A percentile compares a stretch with the other conserved stretches of the same genome.
These are phyloP conservation scores for Ricordea florida DNA, from an alignment of 92 coral and sea anemone genomes.

Conservation along the genomic window DNA sequence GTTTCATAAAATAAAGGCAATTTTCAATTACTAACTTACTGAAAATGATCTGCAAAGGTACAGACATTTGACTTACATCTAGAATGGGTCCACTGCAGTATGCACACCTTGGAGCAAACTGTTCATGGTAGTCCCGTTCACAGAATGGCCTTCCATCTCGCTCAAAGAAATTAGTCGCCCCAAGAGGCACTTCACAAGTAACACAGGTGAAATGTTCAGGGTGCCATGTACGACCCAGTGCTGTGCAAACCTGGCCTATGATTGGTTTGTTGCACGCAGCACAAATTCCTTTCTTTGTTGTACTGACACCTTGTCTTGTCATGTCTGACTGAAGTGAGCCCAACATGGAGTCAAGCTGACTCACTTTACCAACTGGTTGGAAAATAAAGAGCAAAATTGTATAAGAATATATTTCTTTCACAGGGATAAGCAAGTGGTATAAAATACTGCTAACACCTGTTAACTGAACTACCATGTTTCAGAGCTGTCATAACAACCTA, in stretches of 20 bases:
- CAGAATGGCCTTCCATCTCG: slow-evolving; percentile 98
- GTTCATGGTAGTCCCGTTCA: slow-evolving; percentile 95
- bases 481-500: not conserved
- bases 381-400: not conserved
- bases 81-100: slow-evolving; percentile 97
- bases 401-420: too few relatives aligned
- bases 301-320: slow-evolving; percentile 98
- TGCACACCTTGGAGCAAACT: slow-evolving; percentile 98
- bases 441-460: too few relatives aligned
- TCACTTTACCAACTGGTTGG: slow-evolving; percentile 82
- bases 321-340: slow-evolving; percentile 98
- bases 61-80: slow-evolving; percentile 75
- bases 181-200: slow-evolving; percentile 94
- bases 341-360: slow-evolving; percentile 96
- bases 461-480: not conserved
- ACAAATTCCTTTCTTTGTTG: slow-evolving; percentile 96
- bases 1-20: too few relatives aligned
- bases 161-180: slow-evolving; percentile 94
- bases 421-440: too few relatives aligned
- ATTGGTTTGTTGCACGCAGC: slow-evolving; percentile 97
- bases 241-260: slow-evolving; percentile 99
- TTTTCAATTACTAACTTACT: not conserved
- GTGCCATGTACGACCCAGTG: slow-evolving; percentile 98
- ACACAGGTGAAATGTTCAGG: slow-evolving; percentile 98
- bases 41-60: not conserved